phyloP scores from a whole-genome alignment of 2,888 invertebrate genomes.

The Deilephila porcellus region DNA sequence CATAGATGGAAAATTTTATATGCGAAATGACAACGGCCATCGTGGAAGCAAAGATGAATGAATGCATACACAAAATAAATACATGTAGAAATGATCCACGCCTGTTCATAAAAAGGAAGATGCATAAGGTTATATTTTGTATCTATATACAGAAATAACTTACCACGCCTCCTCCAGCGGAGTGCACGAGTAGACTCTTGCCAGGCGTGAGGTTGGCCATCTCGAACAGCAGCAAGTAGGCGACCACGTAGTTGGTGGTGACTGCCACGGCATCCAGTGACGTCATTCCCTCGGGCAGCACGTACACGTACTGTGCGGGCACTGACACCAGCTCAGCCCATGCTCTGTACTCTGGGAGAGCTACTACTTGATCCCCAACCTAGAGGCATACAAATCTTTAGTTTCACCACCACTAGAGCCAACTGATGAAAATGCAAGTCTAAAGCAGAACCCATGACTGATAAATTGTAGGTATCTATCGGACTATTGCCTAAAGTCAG shows the following conservation, averaged over 20 bases:
- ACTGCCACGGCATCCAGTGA: constrained; percentile 93
- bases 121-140: neutral
- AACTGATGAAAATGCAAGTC: neutral
- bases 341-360: constrained; percentile 92
- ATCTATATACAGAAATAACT: constrained; percentile 68
- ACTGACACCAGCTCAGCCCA: constrained; percentile 94
- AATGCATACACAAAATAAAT: too few relatives aligned
- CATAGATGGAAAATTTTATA: too few relatives aligned
- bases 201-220: constrained; percentile 91
- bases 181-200: constrained; percentile 92
- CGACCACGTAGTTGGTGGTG: constrained; percentile 94
- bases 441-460: neutral
- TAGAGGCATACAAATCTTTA: constrained; percentile 51
- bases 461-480: neutral
- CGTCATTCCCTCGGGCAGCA: constrained; percentile 89
- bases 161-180: constrained; percentile 95
- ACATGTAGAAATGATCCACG: too few relatives aligned
- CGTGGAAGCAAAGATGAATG: too few relatives aligned
- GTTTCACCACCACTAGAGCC: neutral
- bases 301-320: constrained; percentile 92
- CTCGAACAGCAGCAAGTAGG: constrained; percentile 93
- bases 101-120: too few relatives aligned
- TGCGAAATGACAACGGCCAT: too few relatives aligned
- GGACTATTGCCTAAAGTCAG: neutral
- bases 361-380: constrained; percentile 93